Percentiles rank a stretch among this genome's conserved stretches.
Evolutionary conservation across 2,888 invertebrate species (phyloP).

Genomic region (Apodemia hepburni): DNA sequence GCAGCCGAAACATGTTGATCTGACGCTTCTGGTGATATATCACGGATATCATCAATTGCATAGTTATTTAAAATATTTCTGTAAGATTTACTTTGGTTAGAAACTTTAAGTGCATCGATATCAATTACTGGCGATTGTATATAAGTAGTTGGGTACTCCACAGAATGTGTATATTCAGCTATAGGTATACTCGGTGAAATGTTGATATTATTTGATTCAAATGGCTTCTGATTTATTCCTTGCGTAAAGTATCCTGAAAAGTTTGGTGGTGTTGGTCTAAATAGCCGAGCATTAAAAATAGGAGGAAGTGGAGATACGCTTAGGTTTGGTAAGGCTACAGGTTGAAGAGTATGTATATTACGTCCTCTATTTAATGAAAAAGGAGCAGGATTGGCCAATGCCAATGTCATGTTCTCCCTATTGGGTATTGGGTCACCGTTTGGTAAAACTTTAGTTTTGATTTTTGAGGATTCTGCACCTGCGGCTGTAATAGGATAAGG

Average conservation of each 20-base stretch:
- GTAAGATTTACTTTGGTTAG: slow-evolving; percentile 59
- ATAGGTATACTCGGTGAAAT: slow-evolving; percentile 83
- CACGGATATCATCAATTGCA: slow-evolving; percentile 59
- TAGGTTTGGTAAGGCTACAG: slow-evolving; percentile 83
- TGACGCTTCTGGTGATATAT: slow-evolving; percentile 77
- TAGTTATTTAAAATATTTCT: slow-evolving; percentile 63
- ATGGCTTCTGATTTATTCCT: slow-evolving; percentile 53
- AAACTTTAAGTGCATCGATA: slow-evolving; percentile 56
- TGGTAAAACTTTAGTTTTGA: slow-evolving; percentile 61
- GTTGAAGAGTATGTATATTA: slow-evolving; percentile 73
- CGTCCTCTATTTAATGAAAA: slow-evolving; percentile 66
- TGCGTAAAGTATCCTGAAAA: slow-evolving; percentile 46
- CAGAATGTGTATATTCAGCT: slow-evolving; percentile 84
- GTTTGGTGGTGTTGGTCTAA: slow-evolving; percentile 52
- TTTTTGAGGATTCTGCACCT: slow-evolving; percentile 63
- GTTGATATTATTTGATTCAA: slow-evolving; percentile 62
- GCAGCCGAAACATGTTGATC: slow-evolving; percentile 67
- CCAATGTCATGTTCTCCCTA: slow-evolving; percentile 52
- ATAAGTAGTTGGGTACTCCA: slow-evolving; percentile 86
- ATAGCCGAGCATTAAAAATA: slow-evolving; percentile 82
- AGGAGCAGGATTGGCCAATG: slow-evolving; percentile 65
- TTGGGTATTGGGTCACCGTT: slow-evolving; percentile 39
- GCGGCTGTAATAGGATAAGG: slow-evolving; percentile 60
- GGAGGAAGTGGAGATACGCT: slow-evolving; percentile 82
- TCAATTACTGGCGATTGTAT: slow-evolving; percentile 86